Percentiles rank a stretch among this genome's conserved stretches.
phyloP scores from a whole-genome alignment of 2,797 vertebrate species.

The Gobio occitaniae region DNA sequence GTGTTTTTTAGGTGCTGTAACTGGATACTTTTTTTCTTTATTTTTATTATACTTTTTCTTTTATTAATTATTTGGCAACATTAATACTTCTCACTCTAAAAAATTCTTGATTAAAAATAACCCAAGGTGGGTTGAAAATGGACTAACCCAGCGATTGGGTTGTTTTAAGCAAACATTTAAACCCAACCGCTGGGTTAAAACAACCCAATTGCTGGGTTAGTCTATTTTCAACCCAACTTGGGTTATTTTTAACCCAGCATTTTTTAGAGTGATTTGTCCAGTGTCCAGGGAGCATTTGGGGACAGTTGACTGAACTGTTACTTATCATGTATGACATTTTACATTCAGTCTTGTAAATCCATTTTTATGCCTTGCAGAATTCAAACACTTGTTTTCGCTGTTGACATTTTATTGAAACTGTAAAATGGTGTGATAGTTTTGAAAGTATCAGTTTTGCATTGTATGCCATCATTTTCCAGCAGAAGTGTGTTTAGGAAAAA shows the following conservation, averaged over 20 bases:
- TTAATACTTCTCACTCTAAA: too few species aligned
- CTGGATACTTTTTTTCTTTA: not conserved
- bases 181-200: too few species aligned
- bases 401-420: not conserved
- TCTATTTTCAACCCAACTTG: too few species aligned
- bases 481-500: not conserved
- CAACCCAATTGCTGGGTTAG: too few species aligned
- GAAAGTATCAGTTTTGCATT: not conserved
- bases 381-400: not conserved
- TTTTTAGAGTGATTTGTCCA: not conserved
- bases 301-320: not conserved
- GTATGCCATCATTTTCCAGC: not conserved
- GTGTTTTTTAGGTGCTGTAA: not conserved
- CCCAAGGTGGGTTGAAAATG: too few species aligned
- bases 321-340: not conserved
- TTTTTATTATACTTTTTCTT: not conserved
- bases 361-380: not conserved
- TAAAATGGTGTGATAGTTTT: not conserved
- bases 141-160: too few species aligned
- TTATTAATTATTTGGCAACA: not conserved
- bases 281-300: not conserved
- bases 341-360: not conserved
- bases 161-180: too few species aligned
- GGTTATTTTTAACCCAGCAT: too few species aligned
- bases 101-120: too few species aligned